Percentiles rank a stretch among this genome's conserved stretches.
Evolutionary conservation across 2,888 invertebrate genomes (phyloP).

Genomic region (Leptura quadrifasciata): DNA sequence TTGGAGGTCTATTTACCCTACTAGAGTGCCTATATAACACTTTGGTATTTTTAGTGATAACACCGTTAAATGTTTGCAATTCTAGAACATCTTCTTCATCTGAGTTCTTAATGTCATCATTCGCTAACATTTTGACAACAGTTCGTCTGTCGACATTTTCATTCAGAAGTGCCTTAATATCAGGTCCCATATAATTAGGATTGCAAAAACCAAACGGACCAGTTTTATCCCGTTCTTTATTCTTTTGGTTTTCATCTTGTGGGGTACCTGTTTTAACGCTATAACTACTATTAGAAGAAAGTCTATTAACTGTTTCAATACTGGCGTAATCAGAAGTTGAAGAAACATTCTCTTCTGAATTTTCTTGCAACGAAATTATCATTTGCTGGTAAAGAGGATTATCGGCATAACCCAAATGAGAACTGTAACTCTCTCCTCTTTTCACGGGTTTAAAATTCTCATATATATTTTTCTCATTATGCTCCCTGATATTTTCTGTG

Average conservation of each 20-base stretch:
- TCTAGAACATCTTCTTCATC: slow-evolving; percentile 68
- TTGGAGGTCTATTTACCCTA: slow-evolving; percentile 72
- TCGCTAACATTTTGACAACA: slow-evolving; percentile 56
- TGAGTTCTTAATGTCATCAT: slow-evolving; percentile 52
- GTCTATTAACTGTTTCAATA: slow-evolving; percentile 80
- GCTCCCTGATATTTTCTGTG: slow-evolving; percentile 36
- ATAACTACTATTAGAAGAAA: slow-evolving; percentile 75
- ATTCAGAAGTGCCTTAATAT: slow-evolving; percentile 73
- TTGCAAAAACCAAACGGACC: slow-evolving; percentile 83
- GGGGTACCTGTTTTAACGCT: slow-evolving; percentile 72
- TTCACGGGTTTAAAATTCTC: slow-evolving; percentile 75
- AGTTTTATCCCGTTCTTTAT: slow-evolving; percentile 62
- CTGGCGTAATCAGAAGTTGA: slow-evolving; percentile 87
- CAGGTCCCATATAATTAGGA: slow-evolving; percentile 84
- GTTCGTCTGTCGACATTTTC: slow-evolving; percentile 60
- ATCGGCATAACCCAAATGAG: slow-evolving; percentile 75
- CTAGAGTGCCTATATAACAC: slow-evolving; percentile 68
- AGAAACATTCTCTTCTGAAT: slow-evolving; percentile 76
- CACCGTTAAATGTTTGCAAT: slow-evolving; percentile 68
- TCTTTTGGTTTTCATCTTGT: slow-evolving; percentile 68
- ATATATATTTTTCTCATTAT: slow-evolving; percentile 69
- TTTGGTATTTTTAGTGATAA: slow-evolving; percentile 68
- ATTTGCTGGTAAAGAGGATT: slow-evolving; percentile 76
- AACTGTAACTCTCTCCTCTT: slow-evolving; percentile 76
- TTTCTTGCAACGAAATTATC: slow-evolving; percentile 77